These are phyloP conservation scores for Drosophila barbarae DNA, from an alignment of 2,888 invertebrate genomes.

Conservation along the genomic window DNA sequence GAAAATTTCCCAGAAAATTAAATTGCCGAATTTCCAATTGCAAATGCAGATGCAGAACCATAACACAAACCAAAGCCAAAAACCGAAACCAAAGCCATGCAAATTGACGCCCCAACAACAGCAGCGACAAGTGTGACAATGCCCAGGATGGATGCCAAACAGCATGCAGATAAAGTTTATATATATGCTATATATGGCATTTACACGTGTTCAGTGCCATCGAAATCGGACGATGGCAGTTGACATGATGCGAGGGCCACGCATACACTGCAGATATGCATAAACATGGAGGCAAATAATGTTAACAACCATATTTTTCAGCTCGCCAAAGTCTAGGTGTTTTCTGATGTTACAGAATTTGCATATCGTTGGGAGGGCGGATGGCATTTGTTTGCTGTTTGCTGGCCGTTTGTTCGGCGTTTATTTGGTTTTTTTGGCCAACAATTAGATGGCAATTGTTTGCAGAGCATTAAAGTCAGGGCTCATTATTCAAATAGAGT, in stretches of 20 bases:
- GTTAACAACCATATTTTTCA: constrained; percentile 41
- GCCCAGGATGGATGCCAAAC: constrained; percentile 32
- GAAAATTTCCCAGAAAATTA: constrained; percentile 41
- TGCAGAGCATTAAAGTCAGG: constrained; percentile 34
- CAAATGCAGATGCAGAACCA: constrained; percentile 17
- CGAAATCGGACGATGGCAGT: constrained; percentile 28
- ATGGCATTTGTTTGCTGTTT: constrained; percentile 18
- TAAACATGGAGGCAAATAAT: constrained; percentile 39
- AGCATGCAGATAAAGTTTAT: background rate
- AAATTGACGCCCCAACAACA: constrained; percentile 38
- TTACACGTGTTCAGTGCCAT: constrained; percentile 37
- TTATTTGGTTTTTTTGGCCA: constrained; percentile 8
- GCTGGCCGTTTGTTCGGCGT: constrained; percentile 17
- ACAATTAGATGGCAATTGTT: constrained; percentile 57
- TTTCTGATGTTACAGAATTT: constrained; percentile 33
- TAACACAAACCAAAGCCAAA: constrained; percentile 23
- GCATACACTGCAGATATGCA: constrained; percentile 37
- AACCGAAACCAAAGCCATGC: constrained; percentile 42
- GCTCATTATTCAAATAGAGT: constrained; percentile 38
- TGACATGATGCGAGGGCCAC: constrained; percentile 29
- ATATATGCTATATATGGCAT: constrained; percentile 21
- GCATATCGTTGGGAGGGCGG: constrained; percentile 16
- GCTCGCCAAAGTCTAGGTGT: constrained; percentile 30
- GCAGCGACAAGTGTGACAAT: constrained; percentile 43
- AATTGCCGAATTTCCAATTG: constrained; percentile 39